Evolutionary conservation across 92 coral and sea anemone genomes (phyloP).

Genomic region (Palythoa heliodiscus): DNA sequence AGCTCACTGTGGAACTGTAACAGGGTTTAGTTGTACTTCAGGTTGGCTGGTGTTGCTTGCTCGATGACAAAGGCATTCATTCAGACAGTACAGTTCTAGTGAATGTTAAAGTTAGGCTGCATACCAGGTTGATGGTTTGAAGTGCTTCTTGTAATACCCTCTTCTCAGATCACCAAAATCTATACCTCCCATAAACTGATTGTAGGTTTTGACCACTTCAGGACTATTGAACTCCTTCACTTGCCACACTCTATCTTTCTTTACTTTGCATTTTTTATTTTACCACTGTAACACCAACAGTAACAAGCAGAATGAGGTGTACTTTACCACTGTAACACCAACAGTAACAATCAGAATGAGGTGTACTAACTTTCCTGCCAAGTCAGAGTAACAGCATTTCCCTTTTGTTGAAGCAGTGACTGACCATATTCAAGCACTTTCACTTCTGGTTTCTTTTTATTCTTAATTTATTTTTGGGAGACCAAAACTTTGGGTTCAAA

Average conservation of each 20-base stretch:
- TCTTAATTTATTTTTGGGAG: no score
- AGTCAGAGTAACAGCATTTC: no score
- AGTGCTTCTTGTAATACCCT: slow-evolving; percentile 19
- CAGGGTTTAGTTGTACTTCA: slow-evolving; percentile 21
- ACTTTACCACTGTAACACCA: no score
- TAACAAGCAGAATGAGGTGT: not conserved
- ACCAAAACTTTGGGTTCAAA: no score
- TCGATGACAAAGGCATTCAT: slow-evolving; percentile 13
- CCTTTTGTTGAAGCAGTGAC: no score
- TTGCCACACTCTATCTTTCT: slow-evolving; percentile 8
- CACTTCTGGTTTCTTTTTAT: no score
- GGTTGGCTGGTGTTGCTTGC: slow-evolving; percentile 15
- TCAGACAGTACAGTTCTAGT: slow-evolving; percentile 5
- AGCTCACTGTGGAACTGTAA: slow-evolving; percentile 36
- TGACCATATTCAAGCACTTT: no score
- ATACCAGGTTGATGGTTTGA: slow-evolving; percentile 22
- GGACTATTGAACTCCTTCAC: slow-evolving; percentile 6
- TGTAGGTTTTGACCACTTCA: slow-evolving; percentile 10
- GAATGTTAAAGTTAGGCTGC: slow-evolving; percentile 15
- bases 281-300: slow-evolving; percentile 5
- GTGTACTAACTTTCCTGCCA: not conserved
- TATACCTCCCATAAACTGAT: slow-evolving; percentile 2
- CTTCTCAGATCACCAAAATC: not conserved
- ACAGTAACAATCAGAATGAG: no score
- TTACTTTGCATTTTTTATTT: not conserved